Evolutionary conservation across 1,140 invertebrate genomes (phyloP), one percentile per base, ranked within the genome.

Genomic region (Drosophila simulans): DNA sequence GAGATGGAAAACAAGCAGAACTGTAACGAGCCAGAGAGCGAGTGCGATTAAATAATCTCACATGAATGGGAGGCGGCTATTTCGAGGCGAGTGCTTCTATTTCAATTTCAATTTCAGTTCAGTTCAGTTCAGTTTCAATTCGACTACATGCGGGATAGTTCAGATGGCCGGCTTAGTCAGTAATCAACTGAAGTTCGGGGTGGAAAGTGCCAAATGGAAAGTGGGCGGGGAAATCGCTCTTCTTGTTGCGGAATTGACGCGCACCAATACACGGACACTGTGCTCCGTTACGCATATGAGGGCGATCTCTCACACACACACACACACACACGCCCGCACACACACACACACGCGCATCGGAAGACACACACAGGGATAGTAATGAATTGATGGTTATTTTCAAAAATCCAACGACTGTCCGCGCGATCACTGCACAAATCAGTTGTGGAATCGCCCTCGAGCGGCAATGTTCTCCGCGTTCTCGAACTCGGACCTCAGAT

Each of bases 391-490:
- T 88, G 84, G 84, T 89, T 89, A 88, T 88, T 89, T 90, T 89
- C 84, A 89, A 89, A 89, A 89, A 89, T 89, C 85, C 84, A 91
- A 91, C 86, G 76, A 91, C 90, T 91, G 85, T 89, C 85, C 90
- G 90, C 70, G 84, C 80, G 90, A 91, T 88, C 85, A 72, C 56
- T 76, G 72, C 83, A 76, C 74, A 90, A 91, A 91, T 91, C 90
- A 91, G 90, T 91, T 79, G 77, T 74, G 76, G 86, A 88, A 80
- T 90, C 80, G 90, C 90, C 84, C 82, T 90, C 90, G 80, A 88
- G 76, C 85, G 57, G 73, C 80, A 74, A 91, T 55, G 84, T 91
- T 84, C 68, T 74, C 68, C 54, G 68, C 52, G 82, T 53, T 70
- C 63, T 75, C 80, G 60, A 46, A 37, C 55, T 46, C 77, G 57